phyloP scores from a whole-genome alignment of 2,888 invertebrate genomes.

The Acrobasis repandana region DNA sequence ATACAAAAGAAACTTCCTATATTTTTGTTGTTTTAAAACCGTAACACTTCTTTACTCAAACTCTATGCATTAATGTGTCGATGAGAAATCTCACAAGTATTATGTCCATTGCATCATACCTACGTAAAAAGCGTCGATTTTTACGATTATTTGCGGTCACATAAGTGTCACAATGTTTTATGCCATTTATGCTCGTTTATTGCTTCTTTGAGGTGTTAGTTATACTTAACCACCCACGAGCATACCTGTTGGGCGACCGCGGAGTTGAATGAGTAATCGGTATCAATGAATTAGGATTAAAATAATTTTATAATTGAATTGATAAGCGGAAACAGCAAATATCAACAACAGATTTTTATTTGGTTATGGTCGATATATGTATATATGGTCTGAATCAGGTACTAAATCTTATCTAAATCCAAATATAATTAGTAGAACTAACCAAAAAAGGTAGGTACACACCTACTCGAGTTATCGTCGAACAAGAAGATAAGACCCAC shows the following conservation, averaged over 20 bases:
- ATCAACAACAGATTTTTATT: background rate
- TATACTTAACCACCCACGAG: constrained; percentile 17
- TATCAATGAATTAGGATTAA: background rate
- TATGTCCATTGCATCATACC: constrained; percentile 37
- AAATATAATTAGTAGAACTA: too few relatives aligned
- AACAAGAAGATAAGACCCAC: too few relatives aligned
- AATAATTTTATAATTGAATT: background rate
- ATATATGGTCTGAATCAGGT: too few relatives aligned
- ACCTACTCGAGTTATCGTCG: too few relatives aligned
- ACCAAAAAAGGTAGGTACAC: too few relatives aligned
- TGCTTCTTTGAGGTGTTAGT: constrained; percentile 40
- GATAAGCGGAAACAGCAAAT: background rate
- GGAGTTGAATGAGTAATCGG: background rate
- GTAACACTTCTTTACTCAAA: background rate
- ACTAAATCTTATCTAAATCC: too few relatives aligned
- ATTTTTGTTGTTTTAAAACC: background rate
- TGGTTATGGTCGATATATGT: background rate
- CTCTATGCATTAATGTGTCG: constrained; percentile 27
- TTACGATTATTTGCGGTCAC: constrained; percentile 58
- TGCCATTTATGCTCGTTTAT: constrained; percentile 49
- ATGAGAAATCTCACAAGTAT: constrained; percentile 29
- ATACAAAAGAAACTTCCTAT: background rate
- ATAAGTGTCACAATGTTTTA: constrained; percentile 53
- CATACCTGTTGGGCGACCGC: constrained; percentile 3
- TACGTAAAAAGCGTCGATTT: constrained; percentile 48